A percentile compares a stretch with the other conserved stretches of the same genome.
Evolutionary conservation across 2,888 invertebrate species (phyloP).

Genomic region (Portevinia maculata): DNA sequence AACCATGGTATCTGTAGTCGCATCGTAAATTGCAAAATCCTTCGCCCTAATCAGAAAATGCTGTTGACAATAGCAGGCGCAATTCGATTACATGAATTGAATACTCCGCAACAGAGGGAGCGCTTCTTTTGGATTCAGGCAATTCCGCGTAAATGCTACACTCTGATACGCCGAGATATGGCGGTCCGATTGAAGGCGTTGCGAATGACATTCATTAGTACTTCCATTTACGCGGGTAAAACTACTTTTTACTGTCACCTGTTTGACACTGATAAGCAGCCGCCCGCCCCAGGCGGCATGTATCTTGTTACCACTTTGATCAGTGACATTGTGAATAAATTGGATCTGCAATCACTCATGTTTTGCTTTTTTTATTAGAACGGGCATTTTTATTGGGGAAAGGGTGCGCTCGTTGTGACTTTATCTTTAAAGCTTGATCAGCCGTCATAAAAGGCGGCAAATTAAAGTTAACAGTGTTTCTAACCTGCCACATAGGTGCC

Average conservation of each 20-base stretch:
- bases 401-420: slow-evolving; percentile 56
- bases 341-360: slow-evolving; percentile 72
- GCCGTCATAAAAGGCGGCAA: slow-evolving; percentile 72
- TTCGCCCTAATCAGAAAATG: slow-evolving; percentile 19
- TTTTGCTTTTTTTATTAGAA: slow-evolving; percentile 66
- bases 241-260: slow-evolving; percentile 74
- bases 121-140: slow-evolving; percentile 50
- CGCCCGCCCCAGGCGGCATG: slow-evolving; percentile 58
- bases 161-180: slow-evolving; percentile 46
- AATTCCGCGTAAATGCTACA: slow-evolving; percentile 34
- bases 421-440: slow-evolving; percentile 74
- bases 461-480: slow-evolving; percentile 66
- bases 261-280: slow-evolving; percentile 71
- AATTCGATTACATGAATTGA: slow-evolving; percentile 8
- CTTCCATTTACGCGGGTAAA: slow-evolving; percentile 72
- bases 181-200: slow-evolving; percentile 65
- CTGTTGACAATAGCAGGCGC: slow-evolving; percentile 15
- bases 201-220: slow-evolving; percentile 70
- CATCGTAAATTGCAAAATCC: slow-evolving; percentile 16
- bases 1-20: not conserved
- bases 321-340: slow-evolving; percentile 68
- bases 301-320: slow-evolving; percentile 70
- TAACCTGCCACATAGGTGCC: slow-evolving; percentile 35
- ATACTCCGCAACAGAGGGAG: slow-evolving; percentile 35
- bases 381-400: slow-evolving; percentile 43